A percentile compares a stretch with the other conserved stretches of the same genome.
Conservation (phyloP, 2,888 invertebrate genomes). For the Pseudolycoriella hygida region DNA sequence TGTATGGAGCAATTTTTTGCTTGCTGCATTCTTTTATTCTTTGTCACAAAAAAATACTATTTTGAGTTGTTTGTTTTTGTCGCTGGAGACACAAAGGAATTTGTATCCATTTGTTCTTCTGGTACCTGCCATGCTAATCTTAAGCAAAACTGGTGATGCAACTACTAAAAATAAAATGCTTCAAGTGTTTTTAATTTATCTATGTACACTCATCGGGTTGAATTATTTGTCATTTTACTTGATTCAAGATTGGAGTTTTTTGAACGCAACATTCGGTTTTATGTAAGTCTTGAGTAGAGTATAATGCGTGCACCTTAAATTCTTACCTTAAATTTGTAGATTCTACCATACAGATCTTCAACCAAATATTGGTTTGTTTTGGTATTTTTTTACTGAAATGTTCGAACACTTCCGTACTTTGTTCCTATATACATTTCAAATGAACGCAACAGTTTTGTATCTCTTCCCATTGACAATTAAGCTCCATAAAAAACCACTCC, state of each 20-base stretch:
- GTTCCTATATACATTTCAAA: constrained; percentile 92
- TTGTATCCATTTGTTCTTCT: constrained; percentile 67
- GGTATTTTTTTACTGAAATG: constrained; percentile 99
- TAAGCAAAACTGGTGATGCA: constrained; percentile 3
- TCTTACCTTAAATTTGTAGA: constrained; percentile 33
- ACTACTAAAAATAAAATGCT: constrained; percentile 16
- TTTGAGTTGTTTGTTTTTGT: constrained; percentile 47
- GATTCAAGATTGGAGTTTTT: constrained; percentile 44
- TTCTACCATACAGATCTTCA: constrained; percentile 82
- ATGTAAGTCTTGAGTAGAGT: constrained; percentile 45
- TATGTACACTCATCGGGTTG: constrained; percentile 34
- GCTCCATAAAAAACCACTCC: constrained; percentile 59
- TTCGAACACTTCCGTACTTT: constrained; percentile 95
- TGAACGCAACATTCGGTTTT: constrained; percentile 60
- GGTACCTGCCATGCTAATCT: constrained; percentile 56
- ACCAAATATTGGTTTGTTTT: constrained; percentile 94
- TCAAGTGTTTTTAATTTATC: constrained; percentile 34
- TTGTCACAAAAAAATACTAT: constrained; percentile 46
- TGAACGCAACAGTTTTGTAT: constrained; percentile 84
- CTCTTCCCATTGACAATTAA: constrained; percentile 70
- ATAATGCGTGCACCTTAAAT: too few relatives aligned
- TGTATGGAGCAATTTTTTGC: constrained; percentile 70
- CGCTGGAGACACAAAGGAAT: constrained; percentile 65
- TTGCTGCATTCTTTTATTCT: constrained; percentile 51
- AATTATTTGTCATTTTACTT: constrained; percentile 43